Evolutionary conservation across 2,113 vertebrate species (phyloP).

Genomic region (rat (Rattus norvegicus)): DNA sequence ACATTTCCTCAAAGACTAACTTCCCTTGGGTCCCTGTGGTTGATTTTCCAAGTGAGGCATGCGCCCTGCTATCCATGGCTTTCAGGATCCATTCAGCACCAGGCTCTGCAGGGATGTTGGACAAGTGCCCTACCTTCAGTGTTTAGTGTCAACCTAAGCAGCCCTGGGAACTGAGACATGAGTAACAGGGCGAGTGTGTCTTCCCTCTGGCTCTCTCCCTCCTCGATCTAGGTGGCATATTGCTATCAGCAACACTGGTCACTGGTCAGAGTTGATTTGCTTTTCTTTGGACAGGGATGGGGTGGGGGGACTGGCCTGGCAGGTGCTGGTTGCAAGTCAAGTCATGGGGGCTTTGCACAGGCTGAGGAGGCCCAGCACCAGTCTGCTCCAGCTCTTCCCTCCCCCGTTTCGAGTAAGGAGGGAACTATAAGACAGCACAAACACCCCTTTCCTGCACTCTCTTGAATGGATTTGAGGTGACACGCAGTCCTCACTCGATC

Average conservation of each 20-base stretch:
- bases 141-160: background rate
- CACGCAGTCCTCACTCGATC: background rate
- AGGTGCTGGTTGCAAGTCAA: background rate
- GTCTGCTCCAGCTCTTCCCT: background rate
- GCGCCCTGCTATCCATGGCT: background rate
- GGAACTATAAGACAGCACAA: background rate
- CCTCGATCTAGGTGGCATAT: accelerated
- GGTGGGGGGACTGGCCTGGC: background rate
- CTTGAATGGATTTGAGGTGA: background rate
- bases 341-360: background rate
- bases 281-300: background rate
- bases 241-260: background rate
- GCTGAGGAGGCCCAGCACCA: background rate
- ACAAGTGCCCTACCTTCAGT: background rate
- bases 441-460: background rate
- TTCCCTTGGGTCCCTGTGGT: background rate
- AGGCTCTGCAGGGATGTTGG: background rate
- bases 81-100: background rate
- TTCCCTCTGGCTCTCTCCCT: background rate
- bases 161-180: background rate
- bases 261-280: background rate
- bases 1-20: background rate
- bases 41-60: background rate
- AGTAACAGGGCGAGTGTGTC: background rate
- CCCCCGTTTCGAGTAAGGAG: background rate